A percentile compares a stretch with the other conserved stretches of the same genome.
These are phyloP conservation scores for Pituophis catenifer DNA, from an alignment of 2,113 vertebrate species.

Conservation along the genomic window DNA sequence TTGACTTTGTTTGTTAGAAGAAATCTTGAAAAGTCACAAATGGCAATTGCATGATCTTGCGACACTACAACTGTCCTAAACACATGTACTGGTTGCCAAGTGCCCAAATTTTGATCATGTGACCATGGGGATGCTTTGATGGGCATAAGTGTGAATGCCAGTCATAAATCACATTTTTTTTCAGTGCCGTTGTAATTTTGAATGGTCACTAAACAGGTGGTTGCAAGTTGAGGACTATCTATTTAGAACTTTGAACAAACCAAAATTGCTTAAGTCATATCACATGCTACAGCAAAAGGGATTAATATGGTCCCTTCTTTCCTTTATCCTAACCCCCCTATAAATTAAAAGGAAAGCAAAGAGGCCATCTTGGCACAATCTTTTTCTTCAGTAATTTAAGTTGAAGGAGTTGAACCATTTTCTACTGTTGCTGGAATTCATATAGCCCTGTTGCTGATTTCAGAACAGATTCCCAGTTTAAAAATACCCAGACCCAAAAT, in stretches of 20 bases:
- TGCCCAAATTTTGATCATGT: background rate
- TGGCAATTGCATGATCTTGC: background rate
- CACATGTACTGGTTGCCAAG: background rate
- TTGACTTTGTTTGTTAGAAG: background rate
- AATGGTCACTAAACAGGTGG: background rate
- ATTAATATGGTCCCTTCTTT: background rate
- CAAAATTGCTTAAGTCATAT: background rate
- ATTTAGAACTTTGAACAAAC: background rate
- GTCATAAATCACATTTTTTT: background rate
- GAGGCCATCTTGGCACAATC: background rate
- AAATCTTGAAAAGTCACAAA: background rate
- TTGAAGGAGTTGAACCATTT: background rate
- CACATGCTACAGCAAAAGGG: background rate
- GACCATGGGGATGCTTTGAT: background rate
- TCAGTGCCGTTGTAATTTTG: background rate
- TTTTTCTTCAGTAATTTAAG: background rate
- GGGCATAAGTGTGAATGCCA: background rate
- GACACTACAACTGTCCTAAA: background rate
- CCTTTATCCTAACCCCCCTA: background rate
- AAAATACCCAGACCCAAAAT: constrained; percentile 30
- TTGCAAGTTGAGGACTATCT: background rate
- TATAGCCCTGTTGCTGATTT: constrained; percentile 34
- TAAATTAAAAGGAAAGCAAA: background rate
- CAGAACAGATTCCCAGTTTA: constrained; percentile 44
- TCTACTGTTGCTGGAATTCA: constrained; percentile 31